Conservation (phyloP, 2,113 vertebrate genomes). For the Chauna torquata region DNA sequence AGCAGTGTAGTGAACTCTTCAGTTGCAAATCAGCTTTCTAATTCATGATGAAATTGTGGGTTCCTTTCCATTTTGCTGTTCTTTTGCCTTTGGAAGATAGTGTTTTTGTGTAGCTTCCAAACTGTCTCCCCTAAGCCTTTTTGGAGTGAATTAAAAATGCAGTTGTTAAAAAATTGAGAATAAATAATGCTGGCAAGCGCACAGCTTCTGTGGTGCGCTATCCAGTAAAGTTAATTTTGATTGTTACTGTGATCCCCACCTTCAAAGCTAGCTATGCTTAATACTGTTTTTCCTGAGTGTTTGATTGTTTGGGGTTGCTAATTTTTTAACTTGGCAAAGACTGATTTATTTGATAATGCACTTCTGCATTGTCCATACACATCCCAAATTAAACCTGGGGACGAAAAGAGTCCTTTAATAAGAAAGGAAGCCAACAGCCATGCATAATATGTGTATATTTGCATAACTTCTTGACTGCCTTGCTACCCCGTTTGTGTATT, state of each 20-base stretch:
- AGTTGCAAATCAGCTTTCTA: background rate
- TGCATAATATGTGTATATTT: background rate
- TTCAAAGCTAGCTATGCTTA: background rate
- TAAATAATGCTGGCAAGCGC: background rate
- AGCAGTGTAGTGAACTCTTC: background rate
- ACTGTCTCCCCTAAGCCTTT: background rate
- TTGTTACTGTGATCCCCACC: background rate
- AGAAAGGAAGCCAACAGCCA: constrained; percentile 42
- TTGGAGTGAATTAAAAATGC: background rate
- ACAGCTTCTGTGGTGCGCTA: background rate
- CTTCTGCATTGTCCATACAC: background rate
- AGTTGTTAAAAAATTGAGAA: background rate
- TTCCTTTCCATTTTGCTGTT: background rate
- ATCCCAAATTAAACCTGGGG: background rate
- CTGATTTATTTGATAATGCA: background rate
- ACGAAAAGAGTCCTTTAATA: background rate
- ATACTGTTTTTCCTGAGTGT: background rate
- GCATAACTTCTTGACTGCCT: background rate
- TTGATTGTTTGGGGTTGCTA: background rate
- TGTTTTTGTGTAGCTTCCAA: background rate
- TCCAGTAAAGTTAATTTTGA: background rate
- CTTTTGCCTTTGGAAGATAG: background rate
- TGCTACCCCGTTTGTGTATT: background rate
- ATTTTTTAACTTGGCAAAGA: background rate
- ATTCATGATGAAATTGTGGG: background rate